Evolutionary conservation across 2,113 vertebrate species (phyloP), one percentile per base, ranked within the genome.

Genomic region (Falcunculus frontatus): DNA sequence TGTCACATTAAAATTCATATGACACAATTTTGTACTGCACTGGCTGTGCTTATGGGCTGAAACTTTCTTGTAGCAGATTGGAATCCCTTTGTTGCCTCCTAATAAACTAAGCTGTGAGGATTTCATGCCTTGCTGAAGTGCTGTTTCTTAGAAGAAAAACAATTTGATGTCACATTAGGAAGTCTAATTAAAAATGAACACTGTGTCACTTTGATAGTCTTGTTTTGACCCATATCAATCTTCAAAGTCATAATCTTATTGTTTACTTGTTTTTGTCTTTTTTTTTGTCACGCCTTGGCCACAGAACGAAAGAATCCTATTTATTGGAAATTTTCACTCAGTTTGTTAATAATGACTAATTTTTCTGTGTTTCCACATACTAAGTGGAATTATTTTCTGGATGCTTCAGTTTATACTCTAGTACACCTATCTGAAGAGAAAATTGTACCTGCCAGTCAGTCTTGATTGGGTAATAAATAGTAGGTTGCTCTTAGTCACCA

Each of bases 1-100:
- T 27, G 72, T 88, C 18, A 39, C 89, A 96, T 95, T 95, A 96
- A 96, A 96, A 97, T 97, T 95, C 85, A 93, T 95, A 94, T 91
- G 94, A 92, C 89, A 96, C 84, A 85, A 78, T 95, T 96, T 95
- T 94, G 32, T 79, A 73, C 68, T 62, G 79, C 1, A 12, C 70
- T 93, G 69, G 37, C 74, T 94, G 56, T 89, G 70, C 68, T 94
- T 30, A 70, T 76, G 81, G 70, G 56, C 70, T 95, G 84, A 87
- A 96, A 95, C 80, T 94, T 97, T 79, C 50, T 76, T 59, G 64
- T 76, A 56, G 86, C 68, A 84, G 76, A 88, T 76, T 89, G 89
- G 73, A 92, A 62, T 96, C 89, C 67, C 62, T 96, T 97, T 97
- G 87, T 95, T 95, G 53, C 60, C 46, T 95, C 84, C 76, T 91